Conservation (phyloP, 1,140 invertebrate genomes). For the Lepidurus apus region DNA sequence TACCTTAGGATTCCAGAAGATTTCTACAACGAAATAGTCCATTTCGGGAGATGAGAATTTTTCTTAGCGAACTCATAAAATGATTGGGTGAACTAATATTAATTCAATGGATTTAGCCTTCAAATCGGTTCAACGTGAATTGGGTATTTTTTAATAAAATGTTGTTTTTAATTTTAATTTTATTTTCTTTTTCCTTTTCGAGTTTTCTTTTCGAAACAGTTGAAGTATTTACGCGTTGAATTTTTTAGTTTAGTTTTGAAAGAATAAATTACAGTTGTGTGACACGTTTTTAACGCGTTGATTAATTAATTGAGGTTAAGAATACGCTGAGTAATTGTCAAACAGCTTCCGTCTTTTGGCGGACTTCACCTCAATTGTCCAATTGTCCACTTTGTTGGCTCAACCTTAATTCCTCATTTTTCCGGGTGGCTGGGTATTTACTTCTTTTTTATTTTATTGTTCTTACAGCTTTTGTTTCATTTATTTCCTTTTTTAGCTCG, state of each 20-base stretch:
- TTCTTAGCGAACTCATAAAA: too few species aligned
- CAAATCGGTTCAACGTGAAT: too few species aligned
- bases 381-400: neutral
- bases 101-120: too few species aligned
- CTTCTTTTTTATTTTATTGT: neutral
- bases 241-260: neutral
- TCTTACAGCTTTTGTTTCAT: neutral
- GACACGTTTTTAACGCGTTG: neutral
- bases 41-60: too few species aligned
- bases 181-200: neutral
- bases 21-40: too few species aligned
- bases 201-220: neutral
- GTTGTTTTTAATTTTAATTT: too few species aligned
- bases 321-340: neutral
- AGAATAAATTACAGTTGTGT: neutral
- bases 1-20: too few species aligned
- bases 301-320: slow-evolving; percentile 16
- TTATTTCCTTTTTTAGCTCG: neutral
- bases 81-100: too few species aligned
- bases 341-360: neutral
- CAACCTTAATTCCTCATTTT: slow-evolving; percentile 19
- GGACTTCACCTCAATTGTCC: neutral
- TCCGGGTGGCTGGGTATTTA: neutral
- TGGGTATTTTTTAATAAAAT: too few species aligned
- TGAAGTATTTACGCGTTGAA: neutral